Conservation (phyloP, 2,113 vertebrate species). For the Ciconia stormi region DNA sequence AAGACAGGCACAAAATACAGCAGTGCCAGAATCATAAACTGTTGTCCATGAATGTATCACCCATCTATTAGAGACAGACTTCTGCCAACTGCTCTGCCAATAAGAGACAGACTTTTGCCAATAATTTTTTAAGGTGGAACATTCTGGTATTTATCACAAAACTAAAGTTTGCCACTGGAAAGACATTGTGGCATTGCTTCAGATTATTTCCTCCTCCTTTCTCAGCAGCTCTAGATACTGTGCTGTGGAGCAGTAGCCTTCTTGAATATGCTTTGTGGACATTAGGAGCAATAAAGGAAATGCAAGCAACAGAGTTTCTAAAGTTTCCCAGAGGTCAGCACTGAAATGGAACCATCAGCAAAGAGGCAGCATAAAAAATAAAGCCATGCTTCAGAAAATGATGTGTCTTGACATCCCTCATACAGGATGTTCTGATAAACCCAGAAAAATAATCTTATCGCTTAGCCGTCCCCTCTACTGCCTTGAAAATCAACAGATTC, state of each 20-base stretch:
- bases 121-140: slow-evolving; percentile 19
- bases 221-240: not conserved
- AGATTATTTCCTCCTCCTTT: not conserved
- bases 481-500: not conserved
- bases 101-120: not conserved
- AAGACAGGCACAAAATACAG: not conserved
- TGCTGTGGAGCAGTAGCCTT: not conserved
- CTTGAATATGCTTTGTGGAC: not conserved
- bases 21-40: slow-evolving; percentile 24
- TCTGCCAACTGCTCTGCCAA: not conserved
- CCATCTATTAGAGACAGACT: not conserved
- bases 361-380: not conserved
- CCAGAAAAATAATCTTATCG: not conserved
- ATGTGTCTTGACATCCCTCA: not conserved
- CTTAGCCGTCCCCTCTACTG: not conserved
- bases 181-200: not conserved
- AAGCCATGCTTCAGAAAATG: not conserved
- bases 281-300: not conserved
- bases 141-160: not conserved
- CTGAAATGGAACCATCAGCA: not conserved
- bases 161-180: not conserved
- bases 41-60: not conserved
- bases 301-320: not conserved
- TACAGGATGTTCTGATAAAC: not conserved
- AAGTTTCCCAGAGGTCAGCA: not conserved